Evolutionary conservation across 2,797 vertebrate species (phyloP).

Genomic region (Streptopelia turtur): DNA sequence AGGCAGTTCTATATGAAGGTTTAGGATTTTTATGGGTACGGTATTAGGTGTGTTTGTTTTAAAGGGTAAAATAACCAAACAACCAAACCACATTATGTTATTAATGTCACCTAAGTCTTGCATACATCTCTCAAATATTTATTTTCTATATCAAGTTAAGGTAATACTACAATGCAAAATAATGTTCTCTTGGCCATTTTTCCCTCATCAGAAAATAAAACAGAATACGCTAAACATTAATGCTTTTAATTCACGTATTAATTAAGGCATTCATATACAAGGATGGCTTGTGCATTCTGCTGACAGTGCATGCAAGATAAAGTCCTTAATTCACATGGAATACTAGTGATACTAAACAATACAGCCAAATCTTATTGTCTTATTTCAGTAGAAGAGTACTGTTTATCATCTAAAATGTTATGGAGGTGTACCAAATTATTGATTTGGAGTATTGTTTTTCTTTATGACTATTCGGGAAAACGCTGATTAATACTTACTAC

Average conservation of each 20-base stretch:
- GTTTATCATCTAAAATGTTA: background rate
- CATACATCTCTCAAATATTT: background rate
- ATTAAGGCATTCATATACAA: background rate
- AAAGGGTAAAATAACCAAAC: background rate
- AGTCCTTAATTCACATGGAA: background rate
- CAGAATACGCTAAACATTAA: background rate
- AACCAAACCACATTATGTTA: rapidly evolving
- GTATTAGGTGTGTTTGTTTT: background rate
- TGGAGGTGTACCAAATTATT: background rate
- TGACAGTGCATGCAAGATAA: background rate
- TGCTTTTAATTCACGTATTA: background rate
- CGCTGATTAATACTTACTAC: background rate
- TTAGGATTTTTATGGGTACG: background rate
- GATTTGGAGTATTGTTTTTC: background rate
- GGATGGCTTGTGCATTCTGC: background rate
- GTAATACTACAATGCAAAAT: background rate
- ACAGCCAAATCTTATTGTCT: background rate
- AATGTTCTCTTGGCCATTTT: background rate
- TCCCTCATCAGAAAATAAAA: background rate
- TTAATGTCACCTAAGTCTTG: background rate
- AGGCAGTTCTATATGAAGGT: background rate
- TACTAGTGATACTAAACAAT: background rate
- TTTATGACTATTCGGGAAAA: background rate
- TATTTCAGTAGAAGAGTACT: background rate
- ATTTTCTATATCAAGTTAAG: background rate